Base-by-base conservation (phyloP, 1,140 invertebrate genomes). In the Parapsyche elsis region DNA sequence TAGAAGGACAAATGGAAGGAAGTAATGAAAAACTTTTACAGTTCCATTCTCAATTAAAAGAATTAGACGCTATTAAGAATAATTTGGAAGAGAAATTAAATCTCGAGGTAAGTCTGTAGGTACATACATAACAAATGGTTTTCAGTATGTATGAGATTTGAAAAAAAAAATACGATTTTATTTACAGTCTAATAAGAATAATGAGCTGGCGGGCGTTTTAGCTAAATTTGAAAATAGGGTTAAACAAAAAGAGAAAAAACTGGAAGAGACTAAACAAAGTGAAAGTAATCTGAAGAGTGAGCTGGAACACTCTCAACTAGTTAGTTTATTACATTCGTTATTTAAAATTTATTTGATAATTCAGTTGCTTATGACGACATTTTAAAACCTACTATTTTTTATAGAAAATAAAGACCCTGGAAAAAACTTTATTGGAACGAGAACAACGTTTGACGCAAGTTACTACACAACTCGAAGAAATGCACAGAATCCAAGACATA, bases 401-500 rank as follows among this genome's bases (percentile, higher is more conserved):
- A 76, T 86, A 89, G 88, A 86, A 85, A 59, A 87, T 88, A 84
- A 88, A 89, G 81, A 86, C 87, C 53, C 81, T 88, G 46, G 88
- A 89, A 81, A 89, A 89, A 84, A 89, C 88, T 0, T 85, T 89
- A 9, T 81, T 88, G 53, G 88, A 89, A 77, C 80, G 88, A 7
- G 88, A 89, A 81, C 88, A 88, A 83, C 83, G 88, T 30, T 80
- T 89, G 80, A 88, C 87, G 81, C 88, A 88, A 82, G 81, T 89
- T 75, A 88, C 86, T 24, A 85, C 86, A n/a, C 88, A 89, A 79
- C 82, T 89, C 26, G 88, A 89, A 73, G 88, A 89, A 83, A 89
- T 89, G 88, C 87, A 88, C 70, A 84, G 87, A 0, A 87, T 89
- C 2, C 88, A 89, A 80, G 88, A 89, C 78, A 88, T 89, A 87